These are phyloP conservation scores for Chaetodon auriga DNA, from an alignment of 2,113 vertebrate genomes.

Conservation along the genomic window DNA sequence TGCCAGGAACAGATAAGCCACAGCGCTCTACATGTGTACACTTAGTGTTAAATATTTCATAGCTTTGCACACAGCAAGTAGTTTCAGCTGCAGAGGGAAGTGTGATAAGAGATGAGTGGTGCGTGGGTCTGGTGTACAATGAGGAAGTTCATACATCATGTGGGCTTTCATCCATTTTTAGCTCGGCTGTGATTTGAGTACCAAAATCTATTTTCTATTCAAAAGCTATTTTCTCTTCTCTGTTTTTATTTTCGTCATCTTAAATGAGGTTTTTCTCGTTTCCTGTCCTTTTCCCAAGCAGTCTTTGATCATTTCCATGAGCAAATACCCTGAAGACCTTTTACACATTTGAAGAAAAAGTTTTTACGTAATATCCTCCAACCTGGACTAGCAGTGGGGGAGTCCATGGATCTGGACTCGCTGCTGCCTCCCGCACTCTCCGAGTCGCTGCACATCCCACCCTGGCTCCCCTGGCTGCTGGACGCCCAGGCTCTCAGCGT, in stretches of 20 bases:
- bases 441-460: slow-evolving; percentile 96
- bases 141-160: slow-evolving; percentile 32
- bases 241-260: neutral
- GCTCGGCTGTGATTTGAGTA: neutral
- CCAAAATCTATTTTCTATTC: neutral
- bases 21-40: neutral
- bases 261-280: neutral
- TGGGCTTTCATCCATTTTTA: neutral
- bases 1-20: neutral
- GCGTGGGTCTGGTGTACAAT: neutral
- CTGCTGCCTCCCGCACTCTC: slow-evolving; percentile 98
- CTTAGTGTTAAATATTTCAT: neutral
- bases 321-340: neutral
- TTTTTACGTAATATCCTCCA: slow-evolving; percentile 21
- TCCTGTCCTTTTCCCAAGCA: neutral
- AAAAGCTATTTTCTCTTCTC: neutral
- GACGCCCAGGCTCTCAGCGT: slow-evolving; percentile 90
- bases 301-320: neutral
- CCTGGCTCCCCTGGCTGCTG: slow-evolving; percentile 87
- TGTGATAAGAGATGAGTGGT: neutral
- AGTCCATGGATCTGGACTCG: slow-evolving; percentile 97
- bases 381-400: slow-evolving; percentile 98
- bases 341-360: neutral
- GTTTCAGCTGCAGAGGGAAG: slow-evolving; percentile 43
- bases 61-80: neutral